Evolutionary conservation across 2,888 invertebrate species (phyloP).

Genomic region (Ommatoiulus sabulosus): DNA sequence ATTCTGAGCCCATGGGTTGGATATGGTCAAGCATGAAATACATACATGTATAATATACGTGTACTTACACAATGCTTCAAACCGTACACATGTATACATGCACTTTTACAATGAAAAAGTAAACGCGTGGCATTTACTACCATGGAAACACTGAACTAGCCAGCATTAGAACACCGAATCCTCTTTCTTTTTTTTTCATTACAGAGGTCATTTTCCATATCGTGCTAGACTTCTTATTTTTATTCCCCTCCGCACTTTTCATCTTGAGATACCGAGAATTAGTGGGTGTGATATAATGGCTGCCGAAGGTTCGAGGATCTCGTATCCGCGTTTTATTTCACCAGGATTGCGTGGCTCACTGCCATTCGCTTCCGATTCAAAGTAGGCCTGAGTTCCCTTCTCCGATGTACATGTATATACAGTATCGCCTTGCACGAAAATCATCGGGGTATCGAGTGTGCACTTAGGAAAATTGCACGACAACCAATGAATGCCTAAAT

Average conservation of each 20-base stretch:
- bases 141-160: too few relatives aligned
- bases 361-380: neutral
- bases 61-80: too few relatives aligned
- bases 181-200: neutral
- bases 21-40: too few relatives aligned
- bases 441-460: conserved; percentile 44
- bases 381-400: neutral
- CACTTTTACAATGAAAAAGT: too few relatives aligned
- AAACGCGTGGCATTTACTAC: too few relatives aligned
- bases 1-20: too few relatives aligned
- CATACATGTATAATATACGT: too few relatives aligned
- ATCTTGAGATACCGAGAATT: neutral
- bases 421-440: neutral
- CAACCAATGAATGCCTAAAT: conserved; percentile 41
- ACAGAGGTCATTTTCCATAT: conserved; percentile 4
- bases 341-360: neutral
- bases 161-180: too few relatives aligned
- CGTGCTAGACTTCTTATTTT: neutral
- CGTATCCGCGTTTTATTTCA: neutral
- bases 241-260: conserved; percentile 9
- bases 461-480: conserved; percentile 44
- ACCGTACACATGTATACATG: too few relatives aligned
- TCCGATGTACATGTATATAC: neutral
- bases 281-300: conserved; percentile 32
- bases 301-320: neutral